phyloP scores from a whole-genome alignment of 2,888 invertebrate species.

The Drosophila kokeensis region DNA sequence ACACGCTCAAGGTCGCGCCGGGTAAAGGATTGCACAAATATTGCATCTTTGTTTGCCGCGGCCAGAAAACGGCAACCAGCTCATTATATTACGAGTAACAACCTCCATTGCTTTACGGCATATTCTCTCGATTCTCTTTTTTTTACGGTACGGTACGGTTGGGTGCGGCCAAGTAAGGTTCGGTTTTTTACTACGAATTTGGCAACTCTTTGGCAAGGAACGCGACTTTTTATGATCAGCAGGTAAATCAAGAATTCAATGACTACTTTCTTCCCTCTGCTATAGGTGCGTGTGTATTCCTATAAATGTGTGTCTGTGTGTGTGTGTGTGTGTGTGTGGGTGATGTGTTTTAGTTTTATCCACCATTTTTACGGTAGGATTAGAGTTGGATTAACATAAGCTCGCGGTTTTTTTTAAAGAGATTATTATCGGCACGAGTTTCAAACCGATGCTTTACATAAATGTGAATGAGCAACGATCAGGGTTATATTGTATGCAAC shows the following conservation, averaged over 20 bases:
- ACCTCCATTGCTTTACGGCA: slow-evolving; percentile 33
- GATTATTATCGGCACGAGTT: slow-evolving; percentile 22
- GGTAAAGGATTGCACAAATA: slow-evolving; percentile 83
- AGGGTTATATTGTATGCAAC: no score
- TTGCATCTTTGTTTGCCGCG: slow-evolving; percentile 73
- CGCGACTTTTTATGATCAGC: slow-evolving; percentile 62
- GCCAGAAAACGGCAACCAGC: slow-evolving; percentile 42
- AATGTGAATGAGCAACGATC: slow-evolving; percentile 45
- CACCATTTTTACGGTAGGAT: slow-evolving; percentile 79
- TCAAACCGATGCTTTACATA: slow-evolving; percentile 33
- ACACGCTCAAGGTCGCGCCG: slow-evolving; percentile 60
- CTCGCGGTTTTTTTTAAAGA: slow-evolving; percentile 65
- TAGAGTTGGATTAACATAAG: slow-evolving; percentile 72
- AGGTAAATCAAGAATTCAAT: slow-evolving; percentile 59
- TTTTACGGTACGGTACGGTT: slow-evolving; percentile 32
- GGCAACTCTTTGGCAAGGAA: slow-evolving; percentile 72
- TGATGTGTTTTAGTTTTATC: slow-evolving; percentile 65
- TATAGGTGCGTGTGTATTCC: slow-evolving; percentile 11
- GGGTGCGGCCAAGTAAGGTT: background rate
- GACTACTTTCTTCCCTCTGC: slow-evolving; percentile 9
- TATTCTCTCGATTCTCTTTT: slow-evolving; percentile 24
- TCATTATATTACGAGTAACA: slow-evolving; percentile 62
- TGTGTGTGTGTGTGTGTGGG: slow-evolving; percentile 4
- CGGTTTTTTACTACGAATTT: slow-evolving; percentile 65
- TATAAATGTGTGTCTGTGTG: background rate